Conservation (phyloP, 2,888 invertebrate genomes). For the Cistogaster globosa region DNA sequence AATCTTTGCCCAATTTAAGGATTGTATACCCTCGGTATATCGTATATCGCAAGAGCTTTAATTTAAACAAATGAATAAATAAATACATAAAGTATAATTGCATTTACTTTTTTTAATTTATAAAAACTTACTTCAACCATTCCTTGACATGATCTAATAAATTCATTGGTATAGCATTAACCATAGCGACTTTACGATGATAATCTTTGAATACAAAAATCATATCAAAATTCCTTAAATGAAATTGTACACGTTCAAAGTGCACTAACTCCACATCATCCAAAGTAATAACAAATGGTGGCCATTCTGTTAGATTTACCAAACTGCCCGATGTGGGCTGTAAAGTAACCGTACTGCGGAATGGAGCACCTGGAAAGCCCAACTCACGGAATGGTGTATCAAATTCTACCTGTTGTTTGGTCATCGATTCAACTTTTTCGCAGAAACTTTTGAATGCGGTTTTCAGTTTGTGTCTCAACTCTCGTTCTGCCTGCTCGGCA, state of each 20-base stretch:
- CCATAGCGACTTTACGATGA: slow-evolving; percentile 95
- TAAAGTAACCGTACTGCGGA: slow-evolving; percentile 96
- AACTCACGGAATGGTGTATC: slow-evolving; percentile 99
- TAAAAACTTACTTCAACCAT: slow-evolving; percentile 94
- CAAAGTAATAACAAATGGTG: slow-evolving; percentile 98
- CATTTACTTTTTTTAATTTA: neutral
- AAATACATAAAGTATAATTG: slow-evolving; percentile 82
- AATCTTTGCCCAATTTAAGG: slow-evolving; percentile 99
- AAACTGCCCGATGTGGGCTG: slow-evolving; percentile 99
- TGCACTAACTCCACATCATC: slow-evolving; percentile 99
- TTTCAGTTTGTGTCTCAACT: slow-evolving; percentile 97
- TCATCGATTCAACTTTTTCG: slow-evolving; percentile 97
- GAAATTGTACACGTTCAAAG: slow-evolving; percentile 99
- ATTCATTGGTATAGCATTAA: slow-evolving; percentile 99
- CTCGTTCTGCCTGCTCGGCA: slow-evolving; percentile 99
- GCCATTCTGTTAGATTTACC: slow-evolving; percentile 99
- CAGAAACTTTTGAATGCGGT: slow-evolving; percentile 99
- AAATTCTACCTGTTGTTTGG: slow-evolving; percentile 98
- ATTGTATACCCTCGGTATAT: slow-evolving; percentile 99
- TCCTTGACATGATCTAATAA: slow-evolving; percentile 99
- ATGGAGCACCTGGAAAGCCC: slow-evolving; percentile 98
- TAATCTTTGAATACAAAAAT: slow-evolving; percentile 99
- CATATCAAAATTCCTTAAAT: slow-evolving; percentile 99
- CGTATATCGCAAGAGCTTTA: slow-evolving; percentile 95
- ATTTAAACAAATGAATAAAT: neutral